phyloP scores from a whole-genome alignment of 2,113 vertebrate species.

The Bufo bufo region DNA sequence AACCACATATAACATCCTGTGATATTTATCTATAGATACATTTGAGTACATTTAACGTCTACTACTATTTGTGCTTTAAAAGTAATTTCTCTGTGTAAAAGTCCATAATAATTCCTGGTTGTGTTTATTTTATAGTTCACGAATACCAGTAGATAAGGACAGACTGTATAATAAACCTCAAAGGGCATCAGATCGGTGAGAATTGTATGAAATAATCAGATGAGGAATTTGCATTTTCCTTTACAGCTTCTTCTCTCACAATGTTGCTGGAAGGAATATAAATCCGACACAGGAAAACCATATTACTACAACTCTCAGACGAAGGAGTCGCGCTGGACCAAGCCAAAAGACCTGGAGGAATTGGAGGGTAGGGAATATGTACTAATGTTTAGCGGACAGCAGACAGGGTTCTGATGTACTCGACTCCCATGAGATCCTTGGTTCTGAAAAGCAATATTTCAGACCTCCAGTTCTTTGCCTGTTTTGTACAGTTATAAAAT shows the following conservation, averaged over 20 bases:
- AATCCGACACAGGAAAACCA: constrained; percentile 70
- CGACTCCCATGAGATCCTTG: neutral
- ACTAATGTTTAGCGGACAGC: too few relatives aligned
- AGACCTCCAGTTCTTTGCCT: neutral
- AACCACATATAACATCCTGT: too few relatives aligned
- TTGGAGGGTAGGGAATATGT: constrained; percentile 65
- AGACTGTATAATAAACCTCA: neutral
- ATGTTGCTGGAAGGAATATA: constrained; percentile 71
- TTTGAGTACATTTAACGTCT: too few relatives aligned
- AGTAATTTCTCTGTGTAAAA: neutral
- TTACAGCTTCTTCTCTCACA: constrained; percentile 68
- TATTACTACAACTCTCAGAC: constrained; percentile 73
- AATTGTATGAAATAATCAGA: neutral
- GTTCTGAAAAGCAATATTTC: neutral
- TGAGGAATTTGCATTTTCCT: neutral
- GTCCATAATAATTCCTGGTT: neutral
- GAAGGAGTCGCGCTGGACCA: constrained; percentile 72
- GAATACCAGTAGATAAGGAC: neutral
- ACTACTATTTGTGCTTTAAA: neutral
- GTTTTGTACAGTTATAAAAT: too few relatives aligned
- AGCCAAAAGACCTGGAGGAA: constrained; percentile 71
- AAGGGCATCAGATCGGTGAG: neutral
- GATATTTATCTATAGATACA: too few relatives aligned
- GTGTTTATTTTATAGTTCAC: neutral
- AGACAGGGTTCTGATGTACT: neutral